Base-by-base conservation (phyloP, 2,797 vertebrate species). In the Acanthornis magna region DNA sequence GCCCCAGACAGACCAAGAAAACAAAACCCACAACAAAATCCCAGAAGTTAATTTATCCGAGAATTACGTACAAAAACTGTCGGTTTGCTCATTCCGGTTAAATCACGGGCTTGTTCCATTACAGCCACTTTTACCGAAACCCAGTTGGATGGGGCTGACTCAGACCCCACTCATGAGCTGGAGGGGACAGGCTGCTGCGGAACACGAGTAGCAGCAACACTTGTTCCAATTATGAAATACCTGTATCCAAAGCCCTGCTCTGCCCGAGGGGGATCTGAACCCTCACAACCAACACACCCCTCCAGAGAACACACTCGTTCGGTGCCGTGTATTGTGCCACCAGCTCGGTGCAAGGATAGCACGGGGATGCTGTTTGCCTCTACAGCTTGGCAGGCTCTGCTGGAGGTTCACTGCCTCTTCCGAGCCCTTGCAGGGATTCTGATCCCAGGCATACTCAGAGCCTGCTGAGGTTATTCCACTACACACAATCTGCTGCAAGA, bases 261-360 rank as follows among this genome's bases (percentile, higher is more conserved):
- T 83, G 85, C 91, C 95, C 0, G 1, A 79, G 42, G 72, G 53
- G 15, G 23, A 82, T 47, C 6, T 67, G 38, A 94, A 67, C 16
- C 36, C 74, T 73, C 43, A n/a, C 50, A 80, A 20, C 48, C 45
- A 55, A 34, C 85, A 74, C 9, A 2, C 51, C 62, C 47, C 62
- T 43, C 20, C 1, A 1, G n/a, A 75, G 43, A 78, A n/a, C 4
- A 1, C 36, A 43, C 70, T 68, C 2, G 0, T 26, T 55, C 43
- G 87, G 34, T 5, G 2, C 62, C 54, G 22, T 0, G 0, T 14
- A n/a, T 9, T 0, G 0, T 43, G n/a, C 43, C 60, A 84, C 61
- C 4, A 9, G 57, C 72, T n/a, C 0, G 0, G 47, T 48, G 58
- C 40, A 13, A 14, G 13, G 54, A 34, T 1, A 60, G 58, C 38